phyloP scores from a whole-genome alignment of 1,140 invertebrate species.

The Ceratosolen fusciceps region DNA sequence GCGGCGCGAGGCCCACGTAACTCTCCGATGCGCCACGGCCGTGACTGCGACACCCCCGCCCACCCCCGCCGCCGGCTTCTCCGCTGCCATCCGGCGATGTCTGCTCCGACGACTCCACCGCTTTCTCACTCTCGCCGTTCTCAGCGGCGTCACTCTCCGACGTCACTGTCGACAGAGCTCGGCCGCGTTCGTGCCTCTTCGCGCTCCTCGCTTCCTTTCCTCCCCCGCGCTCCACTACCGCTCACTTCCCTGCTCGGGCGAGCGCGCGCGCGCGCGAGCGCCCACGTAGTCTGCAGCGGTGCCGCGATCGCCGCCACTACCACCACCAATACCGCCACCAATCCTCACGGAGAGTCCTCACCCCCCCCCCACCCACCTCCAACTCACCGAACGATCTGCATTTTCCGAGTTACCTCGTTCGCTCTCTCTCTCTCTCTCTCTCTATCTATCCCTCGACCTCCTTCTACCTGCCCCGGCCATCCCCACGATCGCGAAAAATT shows the following conservation, averaged over 20 bases:
- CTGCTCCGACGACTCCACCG: not conserved
- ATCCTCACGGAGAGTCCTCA: not conserved
- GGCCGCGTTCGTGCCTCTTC: slow-evolving; percentile 28
- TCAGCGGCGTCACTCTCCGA: not conserved
- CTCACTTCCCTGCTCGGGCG: no score
- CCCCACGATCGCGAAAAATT: not conserved
- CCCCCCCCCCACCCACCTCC: not conserved
- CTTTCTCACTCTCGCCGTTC: slow-evolving; percentile 2
- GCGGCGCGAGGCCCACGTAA: no score
- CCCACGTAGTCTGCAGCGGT: not conserved
- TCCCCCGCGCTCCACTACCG: no score
- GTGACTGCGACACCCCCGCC: slow-evolving; percentile 36
- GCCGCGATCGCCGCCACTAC: not conserved
- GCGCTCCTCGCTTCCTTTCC: slow-evolving; percentile 2
- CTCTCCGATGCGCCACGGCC: not conserved
- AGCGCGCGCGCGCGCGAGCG: not conserved
- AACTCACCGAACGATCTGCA: not conserved
- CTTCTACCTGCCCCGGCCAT: not conserved
- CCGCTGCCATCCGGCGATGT: no score
- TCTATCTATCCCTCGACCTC: no score
- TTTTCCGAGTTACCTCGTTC: not conserved
- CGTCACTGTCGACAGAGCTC: not conserved
- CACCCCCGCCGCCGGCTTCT: no score
- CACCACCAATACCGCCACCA: no score
- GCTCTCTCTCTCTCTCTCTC: no score